These are phyloP conservation scores for Drosophila rellima DNA, from an alignment of 2,888 invertebrate genomes.

Conservation along the genomic window DNA sequence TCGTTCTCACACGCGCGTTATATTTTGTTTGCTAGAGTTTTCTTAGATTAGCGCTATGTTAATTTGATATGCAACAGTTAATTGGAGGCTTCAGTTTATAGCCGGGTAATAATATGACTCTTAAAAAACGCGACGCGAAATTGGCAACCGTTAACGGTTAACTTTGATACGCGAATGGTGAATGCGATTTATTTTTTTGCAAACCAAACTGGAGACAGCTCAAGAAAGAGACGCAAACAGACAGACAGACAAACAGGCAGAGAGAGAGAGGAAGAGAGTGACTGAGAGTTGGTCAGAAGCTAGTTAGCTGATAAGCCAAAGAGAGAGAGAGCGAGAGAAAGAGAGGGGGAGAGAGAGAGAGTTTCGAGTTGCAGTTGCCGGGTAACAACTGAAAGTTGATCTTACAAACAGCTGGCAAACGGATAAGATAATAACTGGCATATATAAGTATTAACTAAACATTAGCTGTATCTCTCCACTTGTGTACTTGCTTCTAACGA, in stretches of 20 bases:
- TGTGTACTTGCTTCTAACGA: slow-evolving; percentile 21
- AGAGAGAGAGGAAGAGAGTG: slow-evolving; percentile 10
- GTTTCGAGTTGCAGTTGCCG: slow-evolving; percentile 31
- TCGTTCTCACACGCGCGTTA: slow-evolving; percentile 19
- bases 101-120: not conserved
- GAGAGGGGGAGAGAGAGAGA: slow-evolving; percentile 16
- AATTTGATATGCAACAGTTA: slow-evolving; percentile 23
- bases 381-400: slow-evolving; percentile 42
- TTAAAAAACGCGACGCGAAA: slow-evolving; percentile 30
- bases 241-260: slow-evolving; percentile 1
- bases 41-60: slow-evolving; percentile 17
- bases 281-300: slow-evolving; percentile 30
- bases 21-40: not conserved
- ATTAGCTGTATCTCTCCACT: slow-evolving; percentile 6
- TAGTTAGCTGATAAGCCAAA: slow-evolving; percentile 43
- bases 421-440: slow-evolving; percentile 45
- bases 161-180: slow-evolving; percentile 75
- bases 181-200: slow-evolving; percentile 29
- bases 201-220: slow-evolving; percentile 6
- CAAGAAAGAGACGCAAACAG: slow-evolving; percentile 4
- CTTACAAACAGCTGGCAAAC: slow-evolving; percentile 50
- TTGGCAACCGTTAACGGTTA: slow-evolving; percentile 73
- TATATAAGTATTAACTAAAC: slow-evolving; percentile 9
- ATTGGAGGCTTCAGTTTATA: slow-evolving; percentile 4
- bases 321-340: slow-evolving; percentile 1